Conservation (phyloP, 2,888 invertebrate species). For the Athetis lepigone region DNA sequence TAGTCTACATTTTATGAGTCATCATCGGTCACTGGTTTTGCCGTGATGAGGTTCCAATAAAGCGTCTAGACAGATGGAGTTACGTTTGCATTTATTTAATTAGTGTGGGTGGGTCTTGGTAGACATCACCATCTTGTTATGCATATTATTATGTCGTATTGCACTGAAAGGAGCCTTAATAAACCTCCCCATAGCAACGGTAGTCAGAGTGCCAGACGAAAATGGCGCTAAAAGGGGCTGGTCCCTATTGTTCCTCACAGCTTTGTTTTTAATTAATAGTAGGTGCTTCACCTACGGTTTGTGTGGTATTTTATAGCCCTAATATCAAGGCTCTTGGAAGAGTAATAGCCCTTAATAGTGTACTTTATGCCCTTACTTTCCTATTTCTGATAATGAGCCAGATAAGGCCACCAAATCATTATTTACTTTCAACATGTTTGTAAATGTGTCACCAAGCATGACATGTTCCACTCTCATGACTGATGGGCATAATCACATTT, state of each 20-base stretch:
- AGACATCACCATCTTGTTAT: constrained; percentile 14
- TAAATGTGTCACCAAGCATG: constrained; percentile 54
- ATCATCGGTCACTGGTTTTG: no score
- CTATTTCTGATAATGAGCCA: constrained; percentile 24
- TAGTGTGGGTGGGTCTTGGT: no score
- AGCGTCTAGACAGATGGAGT: no score
- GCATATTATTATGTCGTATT: constrained; percentile 9
- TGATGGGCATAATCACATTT: constrained; percentile 49
- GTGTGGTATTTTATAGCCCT: constrained; percentile 5
- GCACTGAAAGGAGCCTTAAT: constrained; percentile 33
- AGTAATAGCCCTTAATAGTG: constrained; percentile 1
- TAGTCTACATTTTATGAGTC: no score
- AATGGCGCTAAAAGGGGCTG: constrained; percentile 32
- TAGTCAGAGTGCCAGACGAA: constrained; percentile 37
- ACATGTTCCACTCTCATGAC: constrained; percentile 48
- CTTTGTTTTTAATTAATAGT: constrained; percentile 43
- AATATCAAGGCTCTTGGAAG: constrained; percentile 7
- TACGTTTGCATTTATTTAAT: no score
- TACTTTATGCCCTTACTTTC: constrained; percentile 18
- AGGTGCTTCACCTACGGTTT: constrained; percentile 5
- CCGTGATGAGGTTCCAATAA: no score
- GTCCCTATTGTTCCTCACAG: constrained; percentile 34
- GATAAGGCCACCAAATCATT: constrained; percentile 39
- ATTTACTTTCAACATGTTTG: constrained; percentile 53
- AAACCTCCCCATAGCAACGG: constrained; percentile 28